Percentiles rank a stretch among this genome's conserved stretches.
phyloP scores from a whole-genome alignment of 2,113 vertebrate genomes.

The Grammomys surdaster region DNA sequence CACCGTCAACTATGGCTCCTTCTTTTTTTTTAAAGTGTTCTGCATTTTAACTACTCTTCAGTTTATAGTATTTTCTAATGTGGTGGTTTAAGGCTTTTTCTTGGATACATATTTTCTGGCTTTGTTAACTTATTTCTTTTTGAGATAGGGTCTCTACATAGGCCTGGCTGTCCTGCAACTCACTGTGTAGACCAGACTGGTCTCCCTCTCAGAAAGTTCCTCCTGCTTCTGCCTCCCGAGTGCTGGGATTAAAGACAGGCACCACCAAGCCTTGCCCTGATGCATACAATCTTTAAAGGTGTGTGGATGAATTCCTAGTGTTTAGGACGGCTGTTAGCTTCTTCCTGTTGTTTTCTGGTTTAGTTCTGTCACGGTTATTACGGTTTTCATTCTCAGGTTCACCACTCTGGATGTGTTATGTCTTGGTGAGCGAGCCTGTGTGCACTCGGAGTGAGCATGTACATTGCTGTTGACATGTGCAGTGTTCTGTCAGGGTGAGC shows the following conservation, averaged over 20 bases:
- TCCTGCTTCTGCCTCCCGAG: background rate
- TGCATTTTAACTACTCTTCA: background rate
- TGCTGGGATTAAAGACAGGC: background rate
- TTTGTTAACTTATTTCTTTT: background rate
- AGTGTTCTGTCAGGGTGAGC: background rate
- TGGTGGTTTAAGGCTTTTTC: background rate
- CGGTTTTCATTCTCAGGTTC: background rate
- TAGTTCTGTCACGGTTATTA: background rate
- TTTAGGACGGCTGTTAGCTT: background rate
- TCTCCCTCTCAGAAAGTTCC: background rate
- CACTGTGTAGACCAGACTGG: background rate
- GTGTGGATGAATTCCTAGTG: background rate
- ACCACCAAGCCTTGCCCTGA: background rate
- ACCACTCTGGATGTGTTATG: background rate
- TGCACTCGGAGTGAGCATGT: background rate
- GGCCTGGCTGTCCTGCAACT: background rate
- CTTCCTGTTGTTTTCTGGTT: background rate
- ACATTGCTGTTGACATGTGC: background rate
- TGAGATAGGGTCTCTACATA: background rate
- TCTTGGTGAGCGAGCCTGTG: background rate
- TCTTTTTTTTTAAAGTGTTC: background rate
- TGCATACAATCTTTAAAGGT: background rate
- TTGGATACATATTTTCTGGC: background rate
- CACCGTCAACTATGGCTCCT: background rate
- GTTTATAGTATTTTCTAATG: background rate